phyloP scores from a whole-genome alignment of 1,140 invertebrate species.

The Hyles vespertilio region DNA sequence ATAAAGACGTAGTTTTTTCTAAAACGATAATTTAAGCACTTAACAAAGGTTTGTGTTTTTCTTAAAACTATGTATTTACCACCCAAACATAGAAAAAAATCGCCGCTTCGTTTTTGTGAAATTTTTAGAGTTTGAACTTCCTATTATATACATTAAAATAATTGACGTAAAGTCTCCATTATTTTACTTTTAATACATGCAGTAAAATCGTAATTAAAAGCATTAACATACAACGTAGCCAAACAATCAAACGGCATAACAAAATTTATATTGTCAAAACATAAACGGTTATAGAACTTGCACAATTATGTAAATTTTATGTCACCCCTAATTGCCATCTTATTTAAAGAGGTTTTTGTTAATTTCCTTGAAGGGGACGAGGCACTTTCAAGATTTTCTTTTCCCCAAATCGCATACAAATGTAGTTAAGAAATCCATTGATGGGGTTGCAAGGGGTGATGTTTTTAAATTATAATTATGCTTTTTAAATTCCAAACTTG shows the following conservation, averaged over 20 bases:
- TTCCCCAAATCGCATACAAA: conserved; percentile 66
- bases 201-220: no score
- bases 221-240: neutral
- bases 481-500: no score
- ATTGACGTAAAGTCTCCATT: no score
- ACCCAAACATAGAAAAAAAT: no score
- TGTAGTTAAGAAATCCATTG: conserved; percentile 60
- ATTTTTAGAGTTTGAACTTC: no score
- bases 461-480: conserved; percentile 4
- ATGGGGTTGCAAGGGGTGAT: conserved; percentile 32
- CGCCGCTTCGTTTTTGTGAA: no score
- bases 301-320: conserved; percentile 74
- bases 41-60: no score
- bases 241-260: conserved; percentile 1
- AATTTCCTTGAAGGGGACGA: conserved; percentile 40
- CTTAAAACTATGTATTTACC: no score
- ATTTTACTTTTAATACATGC: no score
- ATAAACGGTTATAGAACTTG: conserved; percentile 68
- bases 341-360: conserved; percentile 72
- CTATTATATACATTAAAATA: no score
- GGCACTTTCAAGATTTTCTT: conserved; percentile 50
- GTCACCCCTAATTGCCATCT: conserved; percentile 72
- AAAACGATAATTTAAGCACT: no score
- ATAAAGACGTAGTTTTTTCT: no score
- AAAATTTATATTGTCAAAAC: conserved; percentile 51